Percentiles rank a stretch among this genome's conserved stretches.
These are phyloP conservation scores for Avahi laniger DNA, from an alignment of 2,797 vertebrate genomes.

Conservation along the genomic window DNA sequence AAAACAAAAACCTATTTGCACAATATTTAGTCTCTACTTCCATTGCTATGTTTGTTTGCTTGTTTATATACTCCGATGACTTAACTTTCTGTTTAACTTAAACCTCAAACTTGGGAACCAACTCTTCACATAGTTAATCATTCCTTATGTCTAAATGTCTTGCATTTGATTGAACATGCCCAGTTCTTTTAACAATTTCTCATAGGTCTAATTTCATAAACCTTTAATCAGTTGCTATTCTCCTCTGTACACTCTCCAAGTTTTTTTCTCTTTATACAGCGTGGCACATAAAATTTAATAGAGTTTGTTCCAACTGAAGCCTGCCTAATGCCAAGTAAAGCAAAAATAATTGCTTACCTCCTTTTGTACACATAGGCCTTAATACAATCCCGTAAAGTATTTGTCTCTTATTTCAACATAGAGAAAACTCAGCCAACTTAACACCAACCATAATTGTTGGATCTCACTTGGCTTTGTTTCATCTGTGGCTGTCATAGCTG, in stretches of 20 bases:
- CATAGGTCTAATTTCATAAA: slow-evolving; percentile 41
- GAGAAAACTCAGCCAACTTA: neutral
- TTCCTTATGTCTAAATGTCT: slow-evolving; percentile 8
- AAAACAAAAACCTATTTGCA: neutral
- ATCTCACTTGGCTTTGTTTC: neutral
- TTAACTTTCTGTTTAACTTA: slow-evolving; percentile 49
- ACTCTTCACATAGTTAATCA: slow-evolving; percentile 38
- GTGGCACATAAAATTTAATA: slow-evolving; percentile 51
- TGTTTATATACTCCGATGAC: slow-evolving; percentile 22
- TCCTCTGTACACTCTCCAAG: slow-evolving; percentile 61
- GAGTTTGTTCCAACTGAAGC: slow-evolving; percentile 49
- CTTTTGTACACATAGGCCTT: slow-evolving; percentile 27
- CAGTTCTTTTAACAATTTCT: slow-evolving; percentile 40
- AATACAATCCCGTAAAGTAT: neutral
- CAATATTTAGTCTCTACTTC: neutral
- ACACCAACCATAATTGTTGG: neutral
- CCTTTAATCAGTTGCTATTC: slow-evolving; percentile 63
- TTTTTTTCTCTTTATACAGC: slow-evolving; percentile 19
- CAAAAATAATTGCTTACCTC: slow-evolving; percentile 26
- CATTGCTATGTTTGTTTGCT: slow-evolving; percentile 3
- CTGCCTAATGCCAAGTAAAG: slow-evolving; percentile 61
- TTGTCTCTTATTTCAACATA: neutral
- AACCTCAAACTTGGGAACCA: slow-evolving; percentile 31
- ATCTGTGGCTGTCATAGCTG: neutral
- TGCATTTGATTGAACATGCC: slow-evolving; percentile 59